Conservation (phyloP, 2,888 invertebrate genomes). For the Apodemia hepburni region DNA sequence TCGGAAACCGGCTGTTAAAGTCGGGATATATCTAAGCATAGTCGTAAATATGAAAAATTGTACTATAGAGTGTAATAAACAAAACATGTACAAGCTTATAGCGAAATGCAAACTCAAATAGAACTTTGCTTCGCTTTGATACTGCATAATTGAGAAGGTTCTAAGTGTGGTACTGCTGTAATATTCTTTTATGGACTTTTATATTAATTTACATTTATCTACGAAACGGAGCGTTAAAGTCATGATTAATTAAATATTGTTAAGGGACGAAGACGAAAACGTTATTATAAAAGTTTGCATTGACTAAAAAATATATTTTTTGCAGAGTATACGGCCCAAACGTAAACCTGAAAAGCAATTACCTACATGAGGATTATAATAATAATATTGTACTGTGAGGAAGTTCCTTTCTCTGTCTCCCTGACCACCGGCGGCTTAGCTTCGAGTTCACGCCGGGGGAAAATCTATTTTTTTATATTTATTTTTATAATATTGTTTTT, state of each 20-base stretch:
- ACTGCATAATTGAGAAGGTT: not conserved
- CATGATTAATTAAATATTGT: not conserved
- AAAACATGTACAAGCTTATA: not conserved
- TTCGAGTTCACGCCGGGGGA: too few species aligned
- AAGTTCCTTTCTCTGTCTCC: too few species aligned
- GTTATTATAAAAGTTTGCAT: not conserved
- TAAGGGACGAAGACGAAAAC: not conserved
- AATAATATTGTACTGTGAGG: too few species aligned
- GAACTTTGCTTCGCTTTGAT: not conserved
- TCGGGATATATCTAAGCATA: too few species aligned
- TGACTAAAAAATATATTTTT: too few species aligned
- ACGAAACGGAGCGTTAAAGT: not conserved
- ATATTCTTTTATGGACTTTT: not conserved
- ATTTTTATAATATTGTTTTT: too few species aligned
- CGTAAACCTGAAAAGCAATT: too few species aligned
- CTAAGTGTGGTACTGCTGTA: not conserved
- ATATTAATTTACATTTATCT: not conserved
- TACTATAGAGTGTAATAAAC: not conserved
- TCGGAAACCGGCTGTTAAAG: too few species aligned
- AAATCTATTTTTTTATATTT: too few species aligned
- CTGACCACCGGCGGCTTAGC: too few species aligned
- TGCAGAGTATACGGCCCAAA: too few species aligned
- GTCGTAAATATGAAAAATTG: not conserved
- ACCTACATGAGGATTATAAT: too few species aligned
- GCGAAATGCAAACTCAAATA: not conserved